Base-by-base conservation (phyloP, 1,140 invertebrate genomes). In the Globodera rostochiensis region DNA sequence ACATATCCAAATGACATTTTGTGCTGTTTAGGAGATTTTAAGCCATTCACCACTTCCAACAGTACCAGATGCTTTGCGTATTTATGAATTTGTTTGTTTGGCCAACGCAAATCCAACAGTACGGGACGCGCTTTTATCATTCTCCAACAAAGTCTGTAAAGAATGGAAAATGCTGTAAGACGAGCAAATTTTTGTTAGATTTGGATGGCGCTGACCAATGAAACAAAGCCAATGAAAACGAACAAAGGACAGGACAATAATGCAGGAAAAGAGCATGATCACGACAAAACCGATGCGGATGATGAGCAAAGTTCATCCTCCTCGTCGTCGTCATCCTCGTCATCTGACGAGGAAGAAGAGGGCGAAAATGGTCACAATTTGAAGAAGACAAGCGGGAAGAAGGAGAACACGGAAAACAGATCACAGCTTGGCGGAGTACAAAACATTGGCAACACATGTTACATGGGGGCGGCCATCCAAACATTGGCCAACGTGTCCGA, bases 371-470 rank as follows among this genome's bases (percentile, higher is more conserved):
- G 36, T 36, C 36, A 36, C 1, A 36, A 36, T 36, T 36, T 36
- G 3, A 36, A 36, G 36, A 36, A 11, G 57, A 19, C 57, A 19
- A 19, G 15, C 13, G 19, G 57, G 57, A 4, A 13, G 57, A 60
- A 60, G 57, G 57, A 60, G 57, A 64, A 6, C 57, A 64, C 13
- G 5, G 19, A 19, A 13, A 60, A 60, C 57, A 15, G 57, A 19
- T 8, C 11, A 60, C 57, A 15, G 25, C n/a, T 71, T n/a, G 69
- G 36, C 69, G 69, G 69, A 45, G 36, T 71, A 7, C 7, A 4
- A 19, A 71, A 71, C 46, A 45, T 71, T 21, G 69, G 69, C 69
- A 71, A 71, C 69, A 71, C 69, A 3, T 71, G 69, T 19, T 71
- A 71, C 19, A 45, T 71, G 46, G 46, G 69, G 6, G 69, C 69